phyloP scores from a whole-genome alignment of 2,888 invertebrate species.

The Trichopria drosophilae region DNA sequence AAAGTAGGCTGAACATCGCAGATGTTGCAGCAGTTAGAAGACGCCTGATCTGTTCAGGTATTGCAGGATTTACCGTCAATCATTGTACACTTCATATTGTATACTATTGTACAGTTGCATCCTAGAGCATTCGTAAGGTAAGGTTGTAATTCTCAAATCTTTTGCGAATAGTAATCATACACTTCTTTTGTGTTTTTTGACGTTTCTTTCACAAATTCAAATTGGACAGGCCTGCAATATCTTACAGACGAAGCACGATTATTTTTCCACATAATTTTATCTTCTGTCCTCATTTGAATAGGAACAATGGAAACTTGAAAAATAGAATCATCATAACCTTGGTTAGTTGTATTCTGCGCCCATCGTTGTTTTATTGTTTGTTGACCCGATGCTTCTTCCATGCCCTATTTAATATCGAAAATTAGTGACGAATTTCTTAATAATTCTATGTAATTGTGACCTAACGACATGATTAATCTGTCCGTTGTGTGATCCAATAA shows the following conservation, averaged over 20 bases:
- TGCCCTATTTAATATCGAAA: conserved; percentile 15
- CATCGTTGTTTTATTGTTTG: conserved; percentile 7
- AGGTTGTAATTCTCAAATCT: not conserved
- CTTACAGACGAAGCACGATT: conserved; percentile 5
- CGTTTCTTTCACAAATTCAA: conserved; percentile 3
- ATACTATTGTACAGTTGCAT: not conserved
- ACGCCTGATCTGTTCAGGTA: not conserved
- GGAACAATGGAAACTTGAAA: conserved; percentile 3
- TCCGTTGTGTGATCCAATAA: conserved; percentile 36
- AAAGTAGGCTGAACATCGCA: too few species aligned
- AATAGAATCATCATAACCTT: not conserved
- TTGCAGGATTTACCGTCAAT: conserved; percentile 8
- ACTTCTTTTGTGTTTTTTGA: not conserved
- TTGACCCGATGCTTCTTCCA: conserved; percentile 15
- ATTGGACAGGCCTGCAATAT: conserved; percentile 3
- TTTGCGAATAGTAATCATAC: not conserved
- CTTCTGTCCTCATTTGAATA: not conserved
- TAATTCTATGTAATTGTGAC: not conserved
- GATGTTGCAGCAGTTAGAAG: not conserved
- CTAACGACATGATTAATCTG: conserved; percentile 32
- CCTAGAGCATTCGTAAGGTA: not conserved
- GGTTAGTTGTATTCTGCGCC: too few species aligned
- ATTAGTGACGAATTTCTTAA: not conserved
- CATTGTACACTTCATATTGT: not conserved
- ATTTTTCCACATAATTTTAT: conserved; percentile 6